Evolutionary conservation across 1,140 invertebrate species (phyloP).

Genomic region (Hylaeus anthracinus): DNA sequence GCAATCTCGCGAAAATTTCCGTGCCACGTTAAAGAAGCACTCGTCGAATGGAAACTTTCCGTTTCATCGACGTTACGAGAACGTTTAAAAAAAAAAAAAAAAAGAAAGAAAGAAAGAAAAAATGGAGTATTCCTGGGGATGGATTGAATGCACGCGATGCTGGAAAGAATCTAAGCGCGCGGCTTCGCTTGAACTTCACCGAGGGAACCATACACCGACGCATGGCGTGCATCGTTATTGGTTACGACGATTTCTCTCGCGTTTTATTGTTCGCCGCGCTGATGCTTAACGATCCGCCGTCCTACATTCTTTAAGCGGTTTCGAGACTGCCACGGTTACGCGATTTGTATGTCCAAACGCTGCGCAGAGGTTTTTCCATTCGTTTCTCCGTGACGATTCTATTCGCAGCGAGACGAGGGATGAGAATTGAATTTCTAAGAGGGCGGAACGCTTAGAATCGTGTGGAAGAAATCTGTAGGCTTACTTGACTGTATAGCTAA

Average conservation of each 20-base stretch:
- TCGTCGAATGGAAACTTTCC: slow-evolving; percentile 13
- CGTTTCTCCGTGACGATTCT: no score
- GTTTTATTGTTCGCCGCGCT: neutral
- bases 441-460: no score
- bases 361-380: no score
- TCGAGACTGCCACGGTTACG: no score
- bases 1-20: slow-evolving; percentile 46
- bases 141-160: slow-evolving; percentile 5
- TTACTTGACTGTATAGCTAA: no score
- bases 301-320: no score
- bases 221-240: neutral
- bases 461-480: no score
- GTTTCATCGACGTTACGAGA: slow-evolving; percentile 12
- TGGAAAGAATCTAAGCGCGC: neutral
- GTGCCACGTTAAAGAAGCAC: slow-evolving; percentile 15
- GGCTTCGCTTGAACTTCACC: neutral
- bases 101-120: no score
- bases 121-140: slow-evolving; percentile 25
- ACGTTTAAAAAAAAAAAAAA: slow-evolving; percentile 1
- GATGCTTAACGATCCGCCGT: no score
- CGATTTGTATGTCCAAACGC: no score
- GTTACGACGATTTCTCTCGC: neutral
- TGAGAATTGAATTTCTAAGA: no score
- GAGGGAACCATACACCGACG: neutral
- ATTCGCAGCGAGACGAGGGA: no score